Evolutionary conservation across 2,888 invertebrate genomes (phyloP), one percentile per base, ranked within the genome.

Genomic region (Limnephilus lunatus): DNA sequence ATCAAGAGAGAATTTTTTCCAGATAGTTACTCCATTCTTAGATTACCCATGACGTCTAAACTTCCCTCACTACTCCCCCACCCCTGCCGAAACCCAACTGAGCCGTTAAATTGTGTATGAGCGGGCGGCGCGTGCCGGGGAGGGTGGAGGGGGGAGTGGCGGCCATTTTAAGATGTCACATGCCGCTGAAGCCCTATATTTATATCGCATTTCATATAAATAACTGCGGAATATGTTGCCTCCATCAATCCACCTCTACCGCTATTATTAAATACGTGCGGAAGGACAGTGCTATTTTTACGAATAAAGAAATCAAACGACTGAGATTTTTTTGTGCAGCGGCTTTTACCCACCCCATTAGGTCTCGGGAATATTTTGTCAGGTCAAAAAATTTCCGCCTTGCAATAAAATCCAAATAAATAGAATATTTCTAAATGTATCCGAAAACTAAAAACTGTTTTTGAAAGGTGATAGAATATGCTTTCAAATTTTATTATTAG

Each of bases 51-150:
- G 48, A 87, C 87, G 87, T 87, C 31, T 87, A 53, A 19, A 48
- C 31, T 87, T 53, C n/a, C 30, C 53, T 44, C 53, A 44, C 39
- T 31, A n/a, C 85, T 83, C 12, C 35, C 83, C 83, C 83, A 30
- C 82, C 90, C 48, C 82, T 12, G 15, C 44, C 80, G 31, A 12
- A 19, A 39, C 90, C 82, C 44, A n/a, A 90, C 85, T 85, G 90
- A 90, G 90, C 90, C 32, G 90, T 90, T 90, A 90, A 90, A 90
- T 90, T 90, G 90, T 85, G 85, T 85, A 85, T 68, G 90, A 90
- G 35, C 81, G n/a, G 35, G 31, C 25, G 35, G 53, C 48, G 81
- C 85, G 32, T 30, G 81, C n/a, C 30, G 81, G 35, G 35, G 35
- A 35, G 35, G 3, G 32, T 44, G 32, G 88, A 32, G 9, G 89